Percentiles rank a stretch among this genome's conserved stretches.
Evolutionary conservation across 2,797 vertebrate genomes (phyloP).

Genomic region (Glyptemys insculpta): DNA sequence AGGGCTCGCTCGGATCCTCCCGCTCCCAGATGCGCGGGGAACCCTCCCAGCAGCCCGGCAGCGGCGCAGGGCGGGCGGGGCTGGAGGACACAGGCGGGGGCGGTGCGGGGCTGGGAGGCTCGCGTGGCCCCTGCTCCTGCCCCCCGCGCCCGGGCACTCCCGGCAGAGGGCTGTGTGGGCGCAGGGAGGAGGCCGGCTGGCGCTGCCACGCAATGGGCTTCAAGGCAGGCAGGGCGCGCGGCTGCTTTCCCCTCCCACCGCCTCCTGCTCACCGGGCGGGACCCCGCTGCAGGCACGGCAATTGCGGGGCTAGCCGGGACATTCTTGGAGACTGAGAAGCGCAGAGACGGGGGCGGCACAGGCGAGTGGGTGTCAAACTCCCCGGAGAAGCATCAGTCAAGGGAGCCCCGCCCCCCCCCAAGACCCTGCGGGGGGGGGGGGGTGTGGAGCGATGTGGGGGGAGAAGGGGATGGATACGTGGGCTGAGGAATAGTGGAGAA

Average conservation of each 20-base stretch:
- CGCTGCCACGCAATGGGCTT: background rate
- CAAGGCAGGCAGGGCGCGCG: constrained; percentile 53
- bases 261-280: constrained; percentile 66
- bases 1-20: background rate
- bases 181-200: too few relatives aligned
- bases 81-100: constrained; percentile 34
- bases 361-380: constrained; percentile 37
- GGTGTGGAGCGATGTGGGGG: background rate
- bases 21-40: constrained; percentile 8
- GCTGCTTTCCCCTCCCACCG: constrained; percentile 17
- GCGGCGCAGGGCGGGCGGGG: background rate
- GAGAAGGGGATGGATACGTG: background rate
- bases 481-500: background rate
- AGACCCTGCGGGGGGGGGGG: accelerated
- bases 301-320: constrained; percentile 29
- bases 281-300: constrained; percentile 31
- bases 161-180: background rate
- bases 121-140: constrained; percentile 7
- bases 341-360: background rate
- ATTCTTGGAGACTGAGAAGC: constrained; percentile 69
- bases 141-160: background rate
- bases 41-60: background rate
- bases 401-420: background rate
- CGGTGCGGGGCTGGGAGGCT: background rate
- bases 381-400: constrained; percentile 77